Evolutionary conservation across 2,888 invertebrate species (phyloP).

Genomic region (Eilema sororculum): DNA sequence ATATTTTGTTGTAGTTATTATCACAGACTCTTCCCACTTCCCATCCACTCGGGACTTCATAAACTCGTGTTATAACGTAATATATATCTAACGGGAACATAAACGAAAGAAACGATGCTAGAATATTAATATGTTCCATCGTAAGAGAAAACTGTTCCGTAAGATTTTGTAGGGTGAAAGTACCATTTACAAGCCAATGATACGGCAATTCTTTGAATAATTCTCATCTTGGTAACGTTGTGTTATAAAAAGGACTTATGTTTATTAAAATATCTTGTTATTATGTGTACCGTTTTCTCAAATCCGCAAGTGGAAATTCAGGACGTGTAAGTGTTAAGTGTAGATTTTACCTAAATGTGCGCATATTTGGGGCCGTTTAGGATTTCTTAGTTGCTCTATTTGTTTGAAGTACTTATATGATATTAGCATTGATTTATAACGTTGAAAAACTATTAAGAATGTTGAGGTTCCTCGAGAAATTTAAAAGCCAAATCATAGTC

Average conservation of each 20-base stretch:
- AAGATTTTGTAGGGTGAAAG: slow-evolving; percentile 12
- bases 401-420: background rate
- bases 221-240: slow-evolving; percentile 9
- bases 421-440: too few relatives aligned
- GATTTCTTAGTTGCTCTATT: background rate
- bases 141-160: slow-evolving; percentile 17
- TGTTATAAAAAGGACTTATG: slow-evolving; percentile 2
- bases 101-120: slow-evolving; percentile 18
- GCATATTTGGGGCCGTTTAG: background rate
- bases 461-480: too few relatives aligned
- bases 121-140: slow-evolving; percentile 25
- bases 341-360: background rate
- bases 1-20: background rate
- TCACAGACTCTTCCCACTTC: background rate
- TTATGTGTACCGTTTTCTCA: background rate
- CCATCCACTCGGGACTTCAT: slow-evolving; percentile 4
- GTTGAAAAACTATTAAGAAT: too few relatives aligned
- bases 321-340: background rate
- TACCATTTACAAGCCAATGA: slow-evolving; percentile 14
- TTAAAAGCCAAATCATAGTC: too few relatives aligned
- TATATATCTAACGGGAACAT: slow-evolving; percentile 13
- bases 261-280: slow-evolving; percentile 1
- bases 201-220: slow-evolving; percentile 18
- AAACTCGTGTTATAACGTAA: slow-evolving; percentile 8
- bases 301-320: background rate